phyloP scores from a whole-genome alignment of 2,888 invertebrate species.

The Hemaris fuciformis region DNA sequence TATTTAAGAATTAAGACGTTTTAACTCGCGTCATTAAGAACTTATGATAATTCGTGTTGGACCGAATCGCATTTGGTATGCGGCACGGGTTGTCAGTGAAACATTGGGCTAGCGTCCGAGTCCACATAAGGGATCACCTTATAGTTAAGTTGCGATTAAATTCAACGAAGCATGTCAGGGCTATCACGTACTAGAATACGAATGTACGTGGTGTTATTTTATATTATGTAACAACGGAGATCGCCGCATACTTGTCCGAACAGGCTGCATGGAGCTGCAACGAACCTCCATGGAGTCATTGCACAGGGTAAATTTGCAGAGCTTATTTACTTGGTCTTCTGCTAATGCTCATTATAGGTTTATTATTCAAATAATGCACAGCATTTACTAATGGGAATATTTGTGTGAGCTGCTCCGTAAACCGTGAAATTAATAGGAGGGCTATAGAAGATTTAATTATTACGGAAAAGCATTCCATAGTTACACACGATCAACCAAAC shows the following conservation, averaged over 20 bases:
- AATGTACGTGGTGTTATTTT: constrained; percentile 64
- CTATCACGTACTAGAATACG: constrained; percentile 57
- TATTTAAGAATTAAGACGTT: constrained; percentile 34
- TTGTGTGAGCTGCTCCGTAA: not conserved
- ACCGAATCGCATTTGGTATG: constrained; percentile 37
- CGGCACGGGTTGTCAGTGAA: constrained; percentile 34
- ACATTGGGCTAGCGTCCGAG: constrained; percentile 44
- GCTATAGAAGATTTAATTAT: too few relatives aligned
- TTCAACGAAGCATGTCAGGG: constrained; percentile 73
- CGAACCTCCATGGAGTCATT: not conserved
- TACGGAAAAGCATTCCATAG: too few relatives aligned
- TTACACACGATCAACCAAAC: too few relatives aligned
- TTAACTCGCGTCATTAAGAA: constrained; percentile 20
- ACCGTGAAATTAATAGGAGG: not conserved
- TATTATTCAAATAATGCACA: not conserved
- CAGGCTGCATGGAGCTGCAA: constrained; percentile 4
- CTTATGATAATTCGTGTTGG: not conserved
- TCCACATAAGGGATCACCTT: constrained; percentile 64
- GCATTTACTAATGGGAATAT: not conserved
- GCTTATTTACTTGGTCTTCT: not conserved
- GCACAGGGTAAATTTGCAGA: not conserved
- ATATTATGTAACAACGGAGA: constrained; percentile 52
- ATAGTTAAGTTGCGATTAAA: constrained; percentile 47
- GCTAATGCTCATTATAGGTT: not conserved
- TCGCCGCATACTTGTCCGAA: constrained; percentile 35